These are phyloP conservation scores for Brachyistius frenatus DNA, from an alignment of 2,113 vertebrate genomes.

Conservation along the genomic window DNA sequence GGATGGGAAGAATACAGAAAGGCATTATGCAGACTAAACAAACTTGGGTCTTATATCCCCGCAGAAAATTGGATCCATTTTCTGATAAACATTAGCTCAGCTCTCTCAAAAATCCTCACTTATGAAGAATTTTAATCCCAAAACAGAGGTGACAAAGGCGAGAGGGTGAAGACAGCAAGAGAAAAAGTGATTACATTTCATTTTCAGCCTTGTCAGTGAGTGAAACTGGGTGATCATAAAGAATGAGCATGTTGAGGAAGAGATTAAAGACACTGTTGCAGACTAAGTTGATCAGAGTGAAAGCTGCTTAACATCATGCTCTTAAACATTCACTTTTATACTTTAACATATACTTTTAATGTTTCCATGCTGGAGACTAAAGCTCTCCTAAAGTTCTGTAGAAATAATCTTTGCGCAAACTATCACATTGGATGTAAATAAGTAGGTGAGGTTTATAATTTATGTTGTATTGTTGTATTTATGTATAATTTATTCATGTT, in stretches of 20 bases:
- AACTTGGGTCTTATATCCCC: neutral
- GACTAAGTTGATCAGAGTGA: neutral
- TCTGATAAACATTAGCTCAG: slow-evolving; percentile 39
- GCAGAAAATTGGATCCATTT: slow-evolving; percentile 23
- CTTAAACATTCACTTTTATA: neutral
- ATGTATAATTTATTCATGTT: no score
- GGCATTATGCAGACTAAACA: neutral
- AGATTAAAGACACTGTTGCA: neutral
- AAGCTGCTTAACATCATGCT: neutral
- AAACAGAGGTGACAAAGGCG: neutral
- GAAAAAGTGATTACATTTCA: neutral
- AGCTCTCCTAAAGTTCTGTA: neutral
- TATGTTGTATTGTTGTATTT: slow-evolving; percentile 8
- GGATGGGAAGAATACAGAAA: neutral
- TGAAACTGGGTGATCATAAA: neutral
- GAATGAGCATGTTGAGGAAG: neutral
- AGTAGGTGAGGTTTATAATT: slow-evolving; percentile 7
- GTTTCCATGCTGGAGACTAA: neutral
- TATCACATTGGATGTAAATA: slow-evolving; percentile 3
- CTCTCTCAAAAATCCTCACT: slow-evolving; percentile 9
- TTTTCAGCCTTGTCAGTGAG: neutral
- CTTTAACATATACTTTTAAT: neutral
- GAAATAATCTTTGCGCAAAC: slow-evolving; percentile 13
- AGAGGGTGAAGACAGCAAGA: neutral
- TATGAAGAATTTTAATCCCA: slow-evolving; percentile 28